Evolutionary conservation across 2,888 invertebrate genomes (phyloP), one percentile per base, ranked within the genome.

Genomic region (Physocephala rufipes): DNA sequence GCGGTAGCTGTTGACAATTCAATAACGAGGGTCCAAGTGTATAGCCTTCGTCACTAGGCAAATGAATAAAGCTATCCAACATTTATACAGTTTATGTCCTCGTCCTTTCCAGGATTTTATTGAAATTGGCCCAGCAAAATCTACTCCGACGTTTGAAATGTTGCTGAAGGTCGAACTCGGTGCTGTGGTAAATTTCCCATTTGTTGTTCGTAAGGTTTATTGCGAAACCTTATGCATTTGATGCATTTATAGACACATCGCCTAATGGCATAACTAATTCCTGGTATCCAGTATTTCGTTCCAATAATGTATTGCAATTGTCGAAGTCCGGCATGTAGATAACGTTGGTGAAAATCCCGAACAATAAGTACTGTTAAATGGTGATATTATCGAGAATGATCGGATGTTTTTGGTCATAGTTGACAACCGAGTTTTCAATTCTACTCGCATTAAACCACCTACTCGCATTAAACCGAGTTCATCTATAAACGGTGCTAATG

Each of bases 11-110:
- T 78, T 1, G 74, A 69, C 0, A 74, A 43, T 26, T 74, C 71
- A 0, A 70, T 72, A 3, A 76, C 71, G 2, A 72, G 66, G n/a
- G 47, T n/a, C n/a, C n/a, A n/a, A n/a, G n/a, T n/a, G n/a, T n/a
- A n/a, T n/a, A n/a, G n/a, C n/a, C n/a, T 79, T 81, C 0, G 80
- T 79, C 0, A 75, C 69, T 61, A 78, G 71, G 65, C 79, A 81
- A 1, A 81, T 68, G 69, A 77, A 80, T 13, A 79, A 15, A 9
- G 75, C 74, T 53, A 81, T 71, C 71, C 80, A 81, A 12, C 73
- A 69, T 67, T 81, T 81, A 7, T 71, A 72, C n/a, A n/a, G n/a
- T n/a, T n/a, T n/a, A n/a, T n/a, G n/a, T n/a, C 79, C 77, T 21
- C 78, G 64, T 15, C 71, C 76, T 12, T 72, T 75, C 72, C 74